Conservation (phyloP, 1,140 invertebrate genomes). For the Pissodes strobi region DNA sequence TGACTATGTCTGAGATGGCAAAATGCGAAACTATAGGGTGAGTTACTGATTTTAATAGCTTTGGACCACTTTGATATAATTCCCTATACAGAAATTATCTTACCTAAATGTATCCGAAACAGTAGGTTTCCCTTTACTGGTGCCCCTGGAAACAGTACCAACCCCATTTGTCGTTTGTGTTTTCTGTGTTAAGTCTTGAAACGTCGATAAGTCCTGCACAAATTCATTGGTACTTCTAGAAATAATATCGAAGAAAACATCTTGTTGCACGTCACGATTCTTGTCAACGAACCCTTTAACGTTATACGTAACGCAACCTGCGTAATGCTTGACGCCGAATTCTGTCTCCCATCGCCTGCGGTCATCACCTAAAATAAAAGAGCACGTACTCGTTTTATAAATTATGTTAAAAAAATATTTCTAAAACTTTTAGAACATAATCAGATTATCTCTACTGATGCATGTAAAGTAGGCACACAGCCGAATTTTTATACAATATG, state of each 20-base stretch:
- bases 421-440: no score
- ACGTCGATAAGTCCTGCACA: slow-evolving; percentile 84
- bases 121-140: slow-evolving; percentile 89
- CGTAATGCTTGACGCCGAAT: slow-evolving; percentile 93
- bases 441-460: no score
- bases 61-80: no score
- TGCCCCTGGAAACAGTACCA: slow-evolving; percentile 79
- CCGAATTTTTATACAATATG: no score
- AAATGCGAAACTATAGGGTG: no score
- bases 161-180: slow-evolving; percentile 51
- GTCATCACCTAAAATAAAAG: slow-evolving; percentile 61
- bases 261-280: slow-evolving; percentile 93
- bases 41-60: no score
- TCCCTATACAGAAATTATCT: no score
- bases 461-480: no score
- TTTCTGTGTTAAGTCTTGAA: slow-evolving; percentile 64
- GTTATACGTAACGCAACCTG: slow-evolving; percentile 90
- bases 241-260: slow-evolving; percentile 93
- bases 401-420: no score
- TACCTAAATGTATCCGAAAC: slow-evolving; percentile 84
- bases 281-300: slow-evolving; percentile 96
- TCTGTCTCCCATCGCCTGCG: slow-evolving; percentile 88
- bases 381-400: slow-evolving; percentile 9
- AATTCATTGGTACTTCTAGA: slow-evolving; percentile 84
- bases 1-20: no score